Base-by-base conservation (phyloP, 2,797 vertebrate species). In the Antrozous pallidus region DNA sequence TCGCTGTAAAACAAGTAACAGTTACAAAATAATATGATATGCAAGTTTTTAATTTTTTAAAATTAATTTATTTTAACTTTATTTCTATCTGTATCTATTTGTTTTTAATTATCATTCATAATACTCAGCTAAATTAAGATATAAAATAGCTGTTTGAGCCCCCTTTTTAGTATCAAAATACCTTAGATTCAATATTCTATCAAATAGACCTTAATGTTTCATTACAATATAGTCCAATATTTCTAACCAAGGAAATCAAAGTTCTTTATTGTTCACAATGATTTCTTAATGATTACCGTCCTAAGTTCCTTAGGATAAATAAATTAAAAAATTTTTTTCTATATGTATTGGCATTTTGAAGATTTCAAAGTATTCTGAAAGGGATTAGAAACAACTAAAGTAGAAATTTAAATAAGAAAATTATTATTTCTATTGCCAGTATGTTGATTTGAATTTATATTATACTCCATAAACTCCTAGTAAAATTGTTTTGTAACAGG, bases 91-190 rank as follows among this genome's bases (percentile, higher is more conserved):
- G 31, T 63, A 13, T 63, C 31, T 63, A n/a, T n/a, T 81, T 40
- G 61, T 81, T 82, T 82, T 63, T 80, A 65, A 24, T 45, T 56
- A 26, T 58, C 31, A 33, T 92, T 83, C 16, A 18, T 81, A 83
- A 63, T 69, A 69, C 10, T 82, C 54, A 81, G 38, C 45, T 83
- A 77, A 96, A n/a, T 83, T 28, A 77, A 87, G 31, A 75, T 54
- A 49, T 49, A 49, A 67, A 82, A 65, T 92, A 24, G 3, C 24
- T 63, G 90, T 71, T 78, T 10, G 31, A 11, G 12, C 61, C 40
- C 3, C 17, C n/a, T 22, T 75, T 80, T 87, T 81, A 87, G 54
- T 85, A 88, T 73, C 69, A 88, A 83, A 81, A 94, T 92, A 83
- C 11, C 5, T 81, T 85, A 70, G 22, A 54, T 56, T 92, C 17